phyloP scores from a whole-genome alignment of 2,113 vertebrate genomes.

The Octodon degus region DNA sequence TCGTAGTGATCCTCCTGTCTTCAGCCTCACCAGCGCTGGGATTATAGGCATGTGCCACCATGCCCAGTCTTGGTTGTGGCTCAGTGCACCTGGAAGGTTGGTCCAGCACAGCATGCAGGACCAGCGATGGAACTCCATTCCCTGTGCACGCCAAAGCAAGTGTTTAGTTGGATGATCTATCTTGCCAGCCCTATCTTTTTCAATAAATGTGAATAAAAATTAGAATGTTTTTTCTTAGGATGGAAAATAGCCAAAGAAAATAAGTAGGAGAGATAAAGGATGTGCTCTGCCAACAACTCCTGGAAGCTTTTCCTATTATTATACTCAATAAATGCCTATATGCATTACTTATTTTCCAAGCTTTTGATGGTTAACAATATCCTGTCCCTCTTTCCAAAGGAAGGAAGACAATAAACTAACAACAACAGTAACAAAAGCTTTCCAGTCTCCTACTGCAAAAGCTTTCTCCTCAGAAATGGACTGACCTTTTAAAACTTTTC shows the following conservation, averaged over 20 bases:
- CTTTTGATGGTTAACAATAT: conserved; percentile 28
- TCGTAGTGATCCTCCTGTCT: too few species aligned
- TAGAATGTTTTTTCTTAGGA: background rate
- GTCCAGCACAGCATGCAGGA: too few species aligned
- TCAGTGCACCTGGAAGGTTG: too few species aligned
- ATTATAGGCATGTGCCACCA: too few species aligned
- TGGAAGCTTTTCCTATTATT: background rate
- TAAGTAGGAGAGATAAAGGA: background rate
- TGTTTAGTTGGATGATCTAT: too few species aligned
- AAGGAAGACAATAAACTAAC: conserved; percentile 37
- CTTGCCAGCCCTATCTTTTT: too few species aligned
- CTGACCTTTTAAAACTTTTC: conserved; percentile 12
- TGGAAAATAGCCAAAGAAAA: background rate
- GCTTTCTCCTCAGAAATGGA: conserved; percentile 32
- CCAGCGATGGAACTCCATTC: too few species aligned
- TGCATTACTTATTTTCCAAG: background rate
- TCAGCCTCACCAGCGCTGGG: too few species aligned
- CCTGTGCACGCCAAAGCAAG: too few species aligned
- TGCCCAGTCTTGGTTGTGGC: too few species aligned
- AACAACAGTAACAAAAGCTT: background rate
- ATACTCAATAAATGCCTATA: background rate
- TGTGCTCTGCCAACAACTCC: background rate
- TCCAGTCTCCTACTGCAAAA: conserved; percentile 38
- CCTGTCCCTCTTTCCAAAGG: background rate
- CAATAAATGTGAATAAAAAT: background rate